Evolutionary conservation across 2,888 invertebrate genomes (phyloP).

Genomic region (Polymixis flavicincta): DNA sequence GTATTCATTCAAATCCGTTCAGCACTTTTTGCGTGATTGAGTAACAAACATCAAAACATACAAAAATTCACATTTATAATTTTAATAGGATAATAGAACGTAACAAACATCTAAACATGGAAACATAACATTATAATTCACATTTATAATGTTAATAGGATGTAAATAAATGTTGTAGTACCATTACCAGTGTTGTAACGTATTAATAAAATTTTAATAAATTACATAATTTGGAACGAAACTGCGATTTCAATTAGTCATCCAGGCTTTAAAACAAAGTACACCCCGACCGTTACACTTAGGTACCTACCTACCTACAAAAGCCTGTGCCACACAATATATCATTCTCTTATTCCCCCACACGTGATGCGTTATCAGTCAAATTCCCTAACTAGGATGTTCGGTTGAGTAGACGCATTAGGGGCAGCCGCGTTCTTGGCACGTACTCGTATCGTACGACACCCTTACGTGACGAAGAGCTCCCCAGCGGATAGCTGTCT

Average conservation of each 20-base stretch:
- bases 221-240: not conserved
- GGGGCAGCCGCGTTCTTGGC: conserved; percentile 60
- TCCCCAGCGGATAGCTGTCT: conserved; percentile 71
- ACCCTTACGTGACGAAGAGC: conserved; percentile 76
- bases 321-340: conserved; percentile 33
- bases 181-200: too few relatives aligned
- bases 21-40: too few relatives aligned
- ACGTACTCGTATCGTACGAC: conserved; percentile 68
- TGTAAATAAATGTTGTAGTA: too few relatives aligned
- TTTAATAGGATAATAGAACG: too few relatives aligned
- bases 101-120: too few relatives aligned
- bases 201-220: too few relatives aligned
- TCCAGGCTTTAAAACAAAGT: not conserved
- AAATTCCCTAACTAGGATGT: conserved; percentile 64
- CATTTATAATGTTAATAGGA: too few relatives aligned
- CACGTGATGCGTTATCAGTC: conserved; percentile 63
- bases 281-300: too few relatives aligned
- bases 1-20: too few relatives aligned
- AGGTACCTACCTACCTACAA: conserved; percentile 37
- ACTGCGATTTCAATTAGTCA: not conserved
- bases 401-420: conserved; percentile 71
- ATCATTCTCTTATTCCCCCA: conserved; percentile 32
- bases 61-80: too few relatives aligned
- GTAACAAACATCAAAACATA: too few relatives aligned
- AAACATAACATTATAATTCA: too few relatives aligned